phyloP scores from a whole-genome alignment of 2,888 invertebrate species.

The Catocala sponsa region DNA sequence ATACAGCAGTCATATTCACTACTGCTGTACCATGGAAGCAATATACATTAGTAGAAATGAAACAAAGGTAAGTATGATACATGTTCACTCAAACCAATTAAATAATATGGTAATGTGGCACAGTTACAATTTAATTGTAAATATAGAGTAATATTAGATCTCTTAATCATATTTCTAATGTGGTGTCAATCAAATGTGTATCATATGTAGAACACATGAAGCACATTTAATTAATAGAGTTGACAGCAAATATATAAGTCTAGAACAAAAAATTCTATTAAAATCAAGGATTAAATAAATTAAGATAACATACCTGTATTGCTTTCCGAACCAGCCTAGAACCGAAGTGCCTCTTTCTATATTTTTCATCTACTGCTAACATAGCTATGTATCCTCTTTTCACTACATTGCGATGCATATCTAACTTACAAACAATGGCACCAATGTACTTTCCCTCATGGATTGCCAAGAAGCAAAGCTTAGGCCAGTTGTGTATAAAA shows the following conservation, averaged over 20 bases:
- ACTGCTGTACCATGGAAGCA: too few species aligned
- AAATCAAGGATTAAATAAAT: constrained; percentile 6
- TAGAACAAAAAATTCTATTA: too few species aligned
- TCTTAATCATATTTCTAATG: too few species aligned
- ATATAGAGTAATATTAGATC: not conserved
- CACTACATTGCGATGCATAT: constrained; percentile 95
- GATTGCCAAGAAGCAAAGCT: constrained; percentile 98
- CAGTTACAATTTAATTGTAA: not conserved
- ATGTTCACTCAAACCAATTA: not conserved
- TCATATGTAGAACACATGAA: too few species aligned
- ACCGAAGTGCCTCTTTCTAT: constrained; percentile 97
- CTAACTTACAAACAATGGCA: constrained; percentile 99
- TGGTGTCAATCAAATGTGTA: too few species aligned
- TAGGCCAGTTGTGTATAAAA: constrained; percentile 99
- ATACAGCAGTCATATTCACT: too few species aligned
- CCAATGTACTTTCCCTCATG: constrained; percentile 96
- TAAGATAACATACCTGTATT: constrained; percentile 87
- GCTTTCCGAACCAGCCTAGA: constrained; percentile 93
- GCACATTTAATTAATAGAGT: too few species aligned
- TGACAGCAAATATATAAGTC: too few species aligned
- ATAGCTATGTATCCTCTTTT: constrained; percentile 99
- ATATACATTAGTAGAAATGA: too few species aligned
- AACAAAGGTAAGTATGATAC: not conserved
- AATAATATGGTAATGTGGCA: not conserved
- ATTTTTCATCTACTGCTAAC: constrained; percentile 99